Conservation (phyloP, 2,797 vertebrate species). For the Argya squamiceps region DNA sequence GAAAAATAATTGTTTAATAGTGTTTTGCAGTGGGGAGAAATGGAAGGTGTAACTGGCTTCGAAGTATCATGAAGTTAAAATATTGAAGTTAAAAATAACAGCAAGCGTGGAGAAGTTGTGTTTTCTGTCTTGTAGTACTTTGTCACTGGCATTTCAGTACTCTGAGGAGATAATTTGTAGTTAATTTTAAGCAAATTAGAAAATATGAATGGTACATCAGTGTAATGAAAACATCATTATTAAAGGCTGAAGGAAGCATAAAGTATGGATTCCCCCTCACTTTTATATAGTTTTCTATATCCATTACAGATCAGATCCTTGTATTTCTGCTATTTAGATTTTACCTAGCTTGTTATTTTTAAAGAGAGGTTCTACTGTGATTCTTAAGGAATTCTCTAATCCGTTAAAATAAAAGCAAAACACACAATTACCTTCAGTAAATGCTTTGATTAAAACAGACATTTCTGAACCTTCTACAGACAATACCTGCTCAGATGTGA, state of each 20-base stretch:
- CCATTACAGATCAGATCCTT: not conserved
- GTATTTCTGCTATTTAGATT: not conserved
- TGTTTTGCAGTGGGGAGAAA: not conserved
- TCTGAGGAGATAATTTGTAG: not conserved
- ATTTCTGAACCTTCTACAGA: slow-evolving; percentile 61
- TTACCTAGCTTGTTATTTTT: not conserved
- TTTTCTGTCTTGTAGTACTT: not conserved
- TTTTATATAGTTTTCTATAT: not conserved
- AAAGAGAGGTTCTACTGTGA: not conserved
- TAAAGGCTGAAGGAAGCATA: not conserved
- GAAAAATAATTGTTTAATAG: not conserved
- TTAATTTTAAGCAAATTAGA: not conserved
- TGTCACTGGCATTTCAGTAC: not conserved
- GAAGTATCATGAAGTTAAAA: not conserved
- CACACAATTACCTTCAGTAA: not conserved
- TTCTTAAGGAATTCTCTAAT: not conserved
- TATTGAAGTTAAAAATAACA: not conserved
- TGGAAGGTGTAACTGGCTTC: not conserved
- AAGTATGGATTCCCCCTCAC: not conserved
- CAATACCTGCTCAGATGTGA: slow-evolving; percentile 41
- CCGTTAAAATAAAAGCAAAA: not conserved
- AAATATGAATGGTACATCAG: not conserved
- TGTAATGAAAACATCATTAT: not conserved
- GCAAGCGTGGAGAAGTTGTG: not conserved
- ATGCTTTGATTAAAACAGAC: slow-evolving; percentile 49